These are phyloP conservation scores for Takifugu rubripes DNA, from an alignment of 2,797 vertebrate species.

Conservation along the genomic window DNA sequence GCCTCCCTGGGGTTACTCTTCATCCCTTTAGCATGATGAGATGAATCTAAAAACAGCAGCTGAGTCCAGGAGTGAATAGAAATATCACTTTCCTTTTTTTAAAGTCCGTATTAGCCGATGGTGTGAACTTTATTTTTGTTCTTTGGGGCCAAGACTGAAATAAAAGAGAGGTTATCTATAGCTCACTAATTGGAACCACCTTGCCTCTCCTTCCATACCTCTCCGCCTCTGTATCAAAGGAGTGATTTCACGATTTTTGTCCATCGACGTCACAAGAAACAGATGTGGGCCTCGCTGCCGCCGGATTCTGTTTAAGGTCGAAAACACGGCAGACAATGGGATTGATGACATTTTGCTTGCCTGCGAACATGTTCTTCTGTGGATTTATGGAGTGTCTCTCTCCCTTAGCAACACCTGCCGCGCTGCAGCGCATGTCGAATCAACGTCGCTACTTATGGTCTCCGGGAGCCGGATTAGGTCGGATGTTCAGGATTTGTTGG, in stretches of 20 bases:
- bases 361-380: constrained; percentile 71
- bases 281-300: constrained; percentile 74
- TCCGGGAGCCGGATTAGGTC: constrained; percentile 7
- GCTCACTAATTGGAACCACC: constrained; percentile 75
- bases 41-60: constrained; percentile 61
- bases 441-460: constrained; percentile 40
- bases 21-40: constrained; percentile 59
- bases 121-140: constrained; percentile 74
- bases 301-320: constrained; percentile 68
- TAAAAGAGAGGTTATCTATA: constrained; percentile 76
- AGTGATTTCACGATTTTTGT: constrained; percentile 78
- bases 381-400: constrained; percentile 68
- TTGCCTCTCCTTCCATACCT: constrained; percentile 46
- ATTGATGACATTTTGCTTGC: constrained; percentile 77
- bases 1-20: constrained; percentile 65
- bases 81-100: constrained; percentile 68
- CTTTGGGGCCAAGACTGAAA: constrained; percentile 55
- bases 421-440: constrained; percentile 42
- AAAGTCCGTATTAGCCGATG: constrained; percentile 57
- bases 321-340: constrained; percentile 57
- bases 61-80: constrained; percentile 66
- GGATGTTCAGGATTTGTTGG: background rate
- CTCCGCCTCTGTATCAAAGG: constrained; percentile 41
- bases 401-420: constrained; percentile 70
- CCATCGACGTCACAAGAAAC: constrained; percentile 71